A percentile compares a stretch with the other conserved stretches of the same genome.
phyloP scores from a whole-genome alignment of 1,140 invertebrate genomes.

The Condylostylus longicornis region DNA sequence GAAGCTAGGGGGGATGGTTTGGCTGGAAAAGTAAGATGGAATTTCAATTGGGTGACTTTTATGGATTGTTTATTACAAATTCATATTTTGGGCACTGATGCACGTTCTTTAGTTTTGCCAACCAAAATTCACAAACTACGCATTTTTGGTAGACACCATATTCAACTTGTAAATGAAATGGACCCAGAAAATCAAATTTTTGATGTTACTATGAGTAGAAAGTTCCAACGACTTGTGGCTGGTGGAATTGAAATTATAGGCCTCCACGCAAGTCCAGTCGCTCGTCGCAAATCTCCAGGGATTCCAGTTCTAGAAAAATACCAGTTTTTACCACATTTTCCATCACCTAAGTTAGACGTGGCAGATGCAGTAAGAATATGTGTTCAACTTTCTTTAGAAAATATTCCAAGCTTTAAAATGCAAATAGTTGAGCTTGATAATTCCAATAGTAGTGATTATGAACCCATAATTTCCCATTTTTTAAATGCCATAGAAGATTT shows the following conservation, averaged over 20 bases:
- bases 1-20: slow-evolving; percentile 31
- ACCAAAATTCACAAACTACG: slow-evolving; percentile 65
- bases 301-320: slow-evolving; percentile 59
- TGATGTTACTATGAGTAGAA: slow-evolving; percentile 22
- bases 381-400: slow-evolving; percentile 66
- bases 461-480: slow-evolving; percentile 38
- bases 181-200: slow-evolving; percentile 28
- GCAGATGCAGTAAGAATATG: slow-evolving; percentile 19
- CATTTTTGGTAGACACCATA: slow-evolving; percentile 59
- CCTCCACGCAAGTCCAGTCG: slow-evolving; percentile 63
- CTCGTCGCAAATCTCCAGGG: slow-evolving; percentile 43
- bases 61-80: slow-evolving; percentile 88
- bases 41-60: slow-evolving; percentile 78
- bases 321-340: slow-evolving; percentile 56
- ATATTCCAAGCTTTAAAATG: slow-evolving; percentile 48
- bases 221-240: slow-evolving; percentile 36
- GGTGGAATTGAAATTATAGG: slow-evolving; percentile 75
- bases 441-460: slow-evolving; percentile 22
- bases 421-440: slow-evolving; percentile 47
- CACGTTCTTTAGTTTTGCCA: slow-evolving; percentile 62
- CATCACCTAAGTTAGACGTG: slow-evolving; percentile 24
- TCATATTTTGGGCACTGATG: slow-evolving; percentile 58
- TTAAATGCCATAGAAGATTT: slow-evolving; percentile 41
- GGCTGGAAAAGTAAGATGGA: slow-evolving; percentile 46
- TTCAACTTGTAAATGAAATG: slow-evolving; percentile 32